Evolutionary conservation across 2,888 invertebrate species (phyloP), one percentile per base, ranked within the genome.

Genomic region (Perizoma flavofasciatum): DNA sequence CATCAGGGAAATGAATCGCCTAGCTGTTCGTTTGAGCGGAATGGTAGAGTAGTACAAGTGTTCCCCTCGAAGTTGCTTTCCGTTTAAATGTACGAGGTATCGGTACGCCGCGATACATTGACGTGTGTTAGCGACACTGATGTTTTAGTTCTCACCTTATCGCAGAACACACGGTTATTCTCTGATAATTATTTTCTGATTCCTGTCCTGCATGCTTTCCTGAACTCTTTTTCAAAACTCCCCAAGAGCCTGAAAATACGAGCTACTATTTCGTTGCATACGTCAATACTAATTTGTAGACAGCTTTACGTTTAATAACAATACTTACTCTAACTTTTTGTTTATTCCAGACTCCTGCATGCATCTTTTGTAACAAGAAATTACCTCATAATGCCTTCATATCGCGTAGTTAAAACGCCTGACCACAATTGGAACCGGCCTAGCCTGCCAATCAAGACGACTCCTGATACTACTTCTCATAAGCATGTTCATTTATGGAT

Each of bases 1-100:
- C 89, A 91, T 91, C 90, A 89, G 86, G 84, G 83, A 86, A 90
- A 91, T 90, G 88, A 86, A 89, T 89, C 80, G 86, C 76, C 76
- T 70, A 71, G 77, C 75, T 81, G 81, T 81, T 84, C 79, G 82
- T 74, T 74, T 73, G 75, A 74, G 73, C 76, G 74, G 78, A 82
- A 82, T 83, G 77, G 81, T 74, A 80, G 79, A 81, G 72, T 74
- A 77, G 79, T 81, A 77, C 83, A 78, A 85, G 80, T 82, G 80
- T 82, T 83, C 81, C 79, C 75, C 74, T 81, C 81, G 77, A 82
- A 86, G 86, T 87, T 82, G 85, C 81, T 85, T 87, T 83, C 77
- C 79, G 82, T 83, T 85, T 82, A 82, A 82, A 83, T 79, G 82
- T 80, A 72, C 70, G 78, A 77, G 74, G 79, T 83, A 82, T 82